phyloP scores from a whole-genome alignment of 2,113 vertebrate genomes.

The Bufo gargarizans region DNA sequence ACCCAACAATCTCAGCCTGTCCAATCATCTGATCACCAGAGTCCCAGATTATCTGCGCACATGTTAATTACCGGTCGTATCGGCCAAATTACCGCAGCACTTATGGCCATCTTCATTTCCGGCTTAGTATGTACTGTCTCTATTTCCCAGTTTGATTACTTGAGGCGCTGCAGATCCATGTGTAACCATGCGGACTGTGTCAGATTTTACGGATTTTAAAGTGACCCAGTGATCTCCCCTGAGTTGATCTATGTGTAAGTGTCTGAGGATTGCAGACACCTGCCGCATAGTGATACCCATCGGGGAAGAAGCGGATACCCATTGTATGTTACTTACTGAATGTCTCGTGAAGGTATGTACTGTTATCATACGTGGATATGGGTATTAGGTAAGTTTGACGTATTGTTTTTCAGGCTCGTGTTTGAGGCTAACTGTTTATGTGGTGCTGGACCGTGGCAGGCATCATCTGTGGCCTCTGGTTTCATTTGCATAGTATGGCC shows the following conservation, averaged over 20 bases:
- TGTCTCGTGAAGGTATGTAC: slow-evolving; percentile 39
- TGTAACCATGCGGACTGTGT: slow-evolving; percentile 35
- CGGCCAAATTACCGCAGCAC: not conserved
- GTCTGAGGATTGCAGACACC: not conserved
- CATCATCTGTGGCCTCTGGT: not conserved
- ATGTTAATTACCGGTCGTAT: not conserved
- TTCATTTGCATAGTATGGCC: not conserved
- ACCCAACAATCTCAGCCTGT: not conserved
- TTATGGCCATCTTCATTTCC: not conserved
- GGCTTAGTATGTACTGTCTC: not conserved
- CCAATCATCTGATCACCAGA: not conserved
- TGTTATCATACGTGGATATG: not conserved
- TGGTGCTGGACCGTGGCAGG: not conserved
- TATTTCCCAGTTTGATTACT: not conserved
- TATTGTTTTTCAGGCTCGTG: not conserved
- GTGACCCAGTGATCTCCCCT: slow-evolving; percentile 27
- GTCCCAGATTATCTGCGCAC: not conserved
- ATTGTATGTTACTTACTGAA: slow-evolving; percentile 28
- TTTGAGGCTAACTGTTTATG: not conserved
- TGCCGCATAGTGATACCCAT: slow-evolving; percentile 5
- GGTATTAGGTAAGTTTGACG: slow-evolving; percentile 31
- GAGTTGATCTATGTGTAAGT: slow-evolving; percentile 24
- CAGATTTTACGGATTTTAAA: slow-evolving; percentile 17
- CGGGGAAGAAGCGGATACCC: not conserved
- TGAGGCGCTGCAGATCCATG: slow-evolving; percentile 22